Evolutionary conservation across 2,113 vertebrate genomes (phyloP).

Genomic region (Tauraco erythrolophus): DNA sequence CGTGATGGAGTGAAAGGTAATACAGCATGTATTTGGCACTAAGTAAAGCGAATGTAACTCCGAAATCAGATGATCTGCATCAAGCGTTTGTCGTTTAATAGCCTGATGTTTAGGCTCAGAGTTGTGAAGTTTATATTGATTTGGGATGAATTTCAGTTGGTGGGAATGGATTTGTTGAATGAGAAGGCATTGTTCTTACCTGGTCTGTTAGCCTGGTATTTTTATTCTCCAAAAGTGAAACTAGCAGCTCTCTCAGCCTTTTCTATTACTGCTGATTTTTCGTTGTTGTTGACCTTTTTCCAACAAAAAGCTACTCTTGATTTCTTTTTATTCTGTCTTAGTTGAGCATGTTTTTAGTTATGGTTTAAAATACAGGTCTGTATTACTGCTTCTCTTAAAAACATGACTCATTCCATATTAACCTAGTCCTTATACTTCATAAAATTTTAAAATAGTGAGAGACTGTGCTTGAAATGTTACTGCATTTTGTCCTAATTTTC

Average conservation of each 20-base stretch:
- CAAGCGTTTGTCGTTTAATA: not conserved
- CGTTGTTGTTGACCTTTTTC: not conserved
- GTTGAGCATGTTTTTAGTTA: not conserved
- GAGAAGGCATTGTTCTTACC: not conserved
- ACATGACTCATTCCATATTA: constrained; percentile 58
- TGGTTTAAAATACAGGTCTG: constrained; percentile 24
- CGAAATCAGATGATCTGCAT: not conserved
- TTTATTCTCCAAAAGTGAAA: not conserved
- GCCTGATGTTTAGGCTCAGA: not conserved
- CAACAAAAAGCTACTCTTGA: not conserved
- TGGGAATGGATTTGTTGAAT: not conserved
- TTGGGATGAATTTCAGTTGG: not conserved
- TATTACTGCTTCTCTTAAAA: constrained; percentile 61
- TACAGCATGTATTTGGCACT: not conserved
- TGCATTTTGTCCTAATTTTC: constrained; percentile 59
- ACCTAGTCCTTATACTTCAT: constrained; percentile 63
- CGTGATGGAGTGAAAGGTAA: not conserved
- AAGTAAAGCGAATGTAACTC: not conserved
- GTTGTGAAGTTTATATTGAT: not conserved
- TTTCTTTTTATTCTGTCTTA: constrained; percentile 23
- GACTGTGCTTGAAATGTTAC: constrained; percentile 39
- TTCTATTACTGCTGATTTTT: not conserved
- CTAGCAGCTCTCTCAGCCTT: not conserved
- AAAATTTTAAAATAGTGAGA: constrained; percentile 63
- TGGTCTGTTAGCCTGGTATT: not conserved